Conservation (phyloP, 2,113 vertebrate genomes). For the Brachionichthys hirsutus region DNA sequence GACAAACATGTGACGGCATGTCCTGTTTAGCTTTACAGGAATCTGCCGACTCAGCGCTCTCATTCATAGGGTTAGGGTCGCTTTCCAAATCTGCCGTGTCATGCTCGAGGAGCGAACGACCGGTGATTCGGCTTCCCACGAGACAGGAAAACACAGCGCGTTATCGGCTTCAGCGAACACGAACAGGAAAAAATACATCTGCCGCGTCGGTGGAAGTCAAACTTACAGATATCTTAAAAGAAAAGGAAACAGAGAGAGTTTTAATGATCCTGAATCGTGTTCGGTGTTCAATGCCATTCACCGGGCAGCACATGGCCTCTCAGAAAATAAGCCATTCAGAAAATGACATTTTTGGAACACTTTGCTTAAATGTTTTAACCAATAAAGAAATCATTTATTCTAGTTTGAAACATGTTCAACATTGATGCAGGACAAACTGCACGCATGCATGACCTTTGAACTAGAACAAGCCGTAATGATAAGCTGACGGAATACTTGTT, state of each 20-base stretch:
- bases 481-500: too few species aligned
- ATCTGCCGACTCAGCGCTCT: constrained; percentile 46
- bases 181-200: constrained; percentile 6
- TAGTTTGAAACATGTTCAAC: too few species aligned
- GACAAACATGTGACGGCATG: constrained; percentile 46
- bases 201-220: neutral
- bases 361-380: too few species aligned
- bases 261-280: neutral
- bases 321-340: too few species aligned
- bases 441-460: too few species aligned
- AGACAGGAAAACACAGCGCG: neutral
- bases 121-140: neutral
- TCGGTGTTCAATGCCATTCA: neutral
- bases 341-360: too few species aligned
- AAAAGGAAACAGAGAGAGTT: too few species aligned
- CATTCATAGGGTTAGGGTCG: neutral
- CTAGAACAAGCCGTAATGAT: too few species aligned
- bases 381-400: too few species aligned
- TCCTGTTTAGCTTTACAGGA: constrained; percentile 41
- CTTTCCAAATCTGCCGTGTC: constrained; percentile 43
- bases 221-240: neutral
- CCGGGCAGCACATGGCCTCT: neutral
- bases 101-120: constrained; percentile 30
- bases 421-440: too few species aligned
- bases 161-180: constrained; percentile 10